Evolutionary conservation across 1,140 invertebrate species (phyloP), one percentile per base, ranked within the genome.

Genomic region (Drosophila santomea): DNA sequence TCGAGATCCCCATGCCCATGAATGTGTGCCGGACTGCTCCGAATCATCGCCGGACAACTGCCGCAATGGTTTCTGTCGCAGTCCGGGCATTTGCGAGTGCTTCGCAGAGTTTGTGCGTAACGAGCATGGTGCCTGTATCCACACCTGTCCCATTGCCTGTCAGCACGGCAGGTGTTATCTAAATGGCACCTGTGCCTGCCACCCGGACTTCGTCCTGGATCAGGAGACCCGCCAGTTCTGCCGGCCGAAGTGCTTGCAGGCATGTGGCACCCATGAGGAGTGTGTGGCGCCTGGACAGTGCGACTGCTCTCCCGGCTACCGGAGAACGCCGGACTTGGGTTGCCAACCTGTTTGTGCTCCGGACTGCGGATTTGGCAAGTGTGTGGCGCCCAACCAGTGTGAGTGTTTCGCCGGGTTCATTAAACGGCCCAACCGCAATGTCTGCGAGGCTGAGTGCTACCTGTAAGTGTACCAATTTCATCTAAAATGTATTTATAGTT

Each of bases 161-260:
- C 79, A 85, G 48, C 91, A 94, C 39, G 94, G 94, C 1, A 69
- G 76, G 6, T 92, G 91, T 45, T 89, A 85, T 44, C 66, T 92
- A 4, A 90, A 93, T n/a, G 85, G 91, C n/a, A 80, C 92, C 0
- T 95, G 96, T 82, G 92, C 93, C 3, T 96, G 96, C 84, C 93
- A 94, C 41, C 78, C 92, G 1, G 95, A 96, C 1, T 96, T 94
- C 85, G 93, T 77, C 10, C 76, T 95, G 39, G 94, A 95, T 59
- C 56, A 67, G 17, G 83, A 91, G 20, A 92, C 93, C 55, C 91
- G 78, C 28, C 91, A 75, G 45, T 92, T 77, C 52, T 96, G 96
- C 71, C 48, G 93, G 0, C 94, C 96, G 0, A 79, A 74, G 2
- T 92, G 91, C 41, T 15, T 60, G 6, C 54, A 57, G 10, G 32